phyloP scores from a whole-genome alignment of 2,113 vertebrate species.

The Dissostichus mawsoni region DNA sequence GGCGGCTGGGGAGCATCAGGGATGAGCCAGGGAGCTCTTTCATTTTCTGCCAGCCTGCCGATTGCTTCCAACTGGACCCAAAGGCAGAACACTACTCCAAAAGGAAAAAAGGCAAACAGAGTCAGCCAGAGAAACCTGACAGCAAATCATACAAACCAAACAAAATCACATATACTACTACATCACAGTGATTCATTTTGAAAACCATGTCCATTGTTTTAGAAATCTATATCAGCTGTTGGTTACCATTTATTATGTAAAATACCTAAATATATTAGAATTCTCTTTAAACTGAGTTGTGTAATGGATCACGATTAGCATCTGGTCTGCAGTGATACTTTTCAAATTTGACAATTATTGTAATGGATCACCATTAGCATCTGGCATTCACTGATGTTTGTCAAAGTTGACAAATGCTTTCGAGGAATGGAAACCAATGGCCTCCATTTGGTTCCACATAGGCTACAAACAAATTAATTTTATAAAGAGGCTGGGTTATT shows the following conservation, averaged over 20 bases:
- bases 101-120: slow-evolving; percentile 17
- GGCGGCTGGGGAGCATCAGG: slow-evolving; percentile 60
- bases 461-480: background rate
- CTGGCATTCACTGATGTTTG: background rate
- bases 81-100: slow-evolving; percentile 53
- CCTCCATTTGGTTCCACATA: background rate
- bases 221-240: background rate
- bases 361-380: too few species aligned
- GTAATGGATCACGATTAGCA: background rate
- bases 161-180: background rate
- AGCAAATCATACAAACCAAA: slow-evolving; percentile 26
- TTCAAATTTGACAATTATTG: too few species aligned
- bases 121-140: slow-evolving; percentile 30
- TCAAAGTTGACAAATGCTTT: background rate
- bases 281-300: background rate
- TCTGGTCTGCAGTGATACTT: too few species aligned
- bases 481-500: too few species aligned
- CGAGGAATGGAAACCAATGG: background rate
- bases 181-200: background rate
- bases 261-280: background rate
- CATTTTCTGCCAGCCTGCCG: slow-evolving; percentile 73
- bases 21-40: slow-evolving; percentile 72
- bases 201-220: background rate
- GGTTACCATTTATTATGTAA: background rate
- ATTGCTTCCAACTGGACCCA: slow-evolving; percentile 72